Percentiles rank a stretch among this genome's conserved stretches.
Conservation (phyloP, 2,113 vertebrate species). For the Pionites leucogaster region DNA sequence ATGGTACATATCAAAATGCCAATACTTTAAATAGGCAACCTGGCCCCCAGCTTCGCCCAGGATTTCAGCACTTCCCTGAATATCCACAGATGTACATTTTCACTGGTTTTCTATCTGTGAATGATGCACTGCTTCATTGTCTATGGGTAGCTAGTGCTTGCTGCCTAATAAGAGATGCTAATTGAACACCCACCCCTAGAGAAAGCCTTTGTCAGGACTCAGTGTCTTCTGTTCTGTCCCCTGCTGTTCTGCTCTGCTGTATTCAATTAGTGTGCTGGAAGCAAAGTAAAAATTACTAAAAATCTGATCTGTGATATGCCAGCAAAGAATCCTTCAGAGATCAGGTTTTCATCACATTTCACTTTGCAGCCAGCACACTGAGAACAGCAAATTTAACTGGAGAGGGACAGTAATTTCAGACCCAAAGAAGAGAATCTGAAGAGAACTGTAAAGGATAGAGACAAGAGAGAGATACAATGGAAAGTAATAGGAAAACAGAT, state of each 20-base stretch:
- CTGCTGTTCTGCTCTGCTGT: slow-evolving; percentile 59
- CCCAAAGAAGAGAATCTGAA: background rate
- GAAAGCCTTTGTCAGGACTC: slow-evolving; percentile 58
- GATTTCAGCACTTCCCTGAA: background rate
- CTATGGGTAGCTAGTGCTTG: slow-evolving; percentile 13
- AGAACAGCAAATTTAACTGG: slow-evolving; percentile 30
- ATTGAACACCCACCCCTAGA: slow-evolving; percentile 56
- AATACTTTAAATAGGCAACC: background rate
- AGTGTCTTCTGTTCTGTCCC: slow-evolving; percentile 34
- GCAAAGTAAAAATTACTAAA: slow-evolving; percentile 58
- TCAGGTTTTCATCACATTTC: slow-evolving; percentile 35
- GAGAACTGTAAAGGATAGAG: background rate
- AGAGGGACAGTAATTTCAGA: background rate
- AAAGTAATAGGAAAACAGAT: background rate
- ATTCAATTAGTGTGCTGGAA: slow-evolving; percentile 70
- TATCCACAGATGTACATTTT: background rate
- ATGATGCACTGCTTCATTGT: slow-evolving; percentile 20
- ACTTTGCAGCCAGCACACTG: background rate
- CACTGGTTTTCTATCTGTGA: slow-evolving; percentile 10
- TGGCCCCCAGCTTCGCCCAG: background rate
- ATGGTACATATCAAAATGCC: background rate
- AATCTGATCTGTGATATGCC: slow-evolving; percentile 27
- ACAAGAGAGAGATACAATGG: background rate
- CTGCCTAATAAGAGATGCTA: slow-evolving; percentile 58
- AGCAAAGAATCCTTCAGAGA: slow-evolving; percentile 47